Evolutionary conservation across 2,888 invertebrate genomes (phyloP).

Genomic region (Eugnorisma glareosa): DNA sequence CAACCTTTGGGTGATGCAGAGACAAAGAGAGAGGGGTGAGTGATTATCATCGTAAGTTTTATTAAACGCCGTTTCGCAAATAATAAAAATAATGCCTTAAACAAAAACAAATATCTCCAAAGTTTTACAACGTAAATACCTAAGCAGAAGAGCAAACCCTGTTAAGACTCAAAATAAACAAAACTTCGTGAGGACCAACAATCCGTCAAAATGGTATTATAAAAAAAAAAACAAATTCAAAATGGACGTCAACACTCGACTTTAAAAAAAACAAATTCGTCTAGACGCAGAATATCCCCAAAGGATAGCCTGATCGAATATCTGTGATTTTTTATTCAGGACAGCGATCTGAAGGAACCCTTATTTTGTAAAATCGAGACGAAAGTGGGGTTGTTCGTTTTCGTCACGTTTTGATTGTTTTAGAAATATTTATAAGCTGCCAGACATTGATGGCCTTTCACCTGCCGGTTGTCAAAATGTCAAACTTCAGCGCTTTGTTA

Average conservation of each 20-base stretch:
- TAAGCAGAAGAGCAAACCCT: not conserved
- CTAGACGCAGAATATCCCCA: conserved; percentile 51
- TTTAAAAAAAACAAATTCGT: conserved; percentile 39
- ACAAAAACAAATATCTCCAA: not conserved
- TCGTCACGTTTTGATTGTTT: conserved; percentile 13
- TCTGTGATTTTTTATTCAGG: conserved; percentile 30
- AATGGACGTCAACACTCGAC: conserved; percentile 3
- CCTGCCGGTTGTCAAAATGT: not conserved
- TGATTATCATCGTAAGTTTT: not conserved
- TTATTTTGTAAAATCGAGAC: conserved; percentile 6
- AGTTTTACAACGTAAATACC: conserved; percentile 9
- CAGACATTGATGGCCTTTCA: not conserved
- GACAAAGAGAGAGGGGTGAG: too few species aligned
- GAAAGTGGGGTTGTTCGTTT: not conserved
- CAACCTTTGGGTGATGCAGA: too few species aligned
- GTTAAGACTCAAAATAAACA: conserved; percentile 13
- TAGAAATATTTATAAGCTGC: conserved; percentile 10
- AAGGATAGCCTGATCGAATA: conserved; percentile 46
- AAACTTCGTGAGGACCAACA: conserved; percentile 11
- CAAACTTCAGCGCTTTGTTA: not conserved
- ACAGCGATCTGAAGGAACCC: not conserved
- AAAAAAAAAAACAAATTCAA: conserved; percentile 25
- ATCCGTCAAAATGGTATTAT: not conserved
- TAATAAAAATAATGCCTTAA: not conserved
- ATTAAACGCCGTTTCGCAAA: not conserved